These are phyloP conservation scores for Tribolium madens DNA, from an alignment of 1,140 invertebrate genomes.

Conservation along the genomic window DNA sequence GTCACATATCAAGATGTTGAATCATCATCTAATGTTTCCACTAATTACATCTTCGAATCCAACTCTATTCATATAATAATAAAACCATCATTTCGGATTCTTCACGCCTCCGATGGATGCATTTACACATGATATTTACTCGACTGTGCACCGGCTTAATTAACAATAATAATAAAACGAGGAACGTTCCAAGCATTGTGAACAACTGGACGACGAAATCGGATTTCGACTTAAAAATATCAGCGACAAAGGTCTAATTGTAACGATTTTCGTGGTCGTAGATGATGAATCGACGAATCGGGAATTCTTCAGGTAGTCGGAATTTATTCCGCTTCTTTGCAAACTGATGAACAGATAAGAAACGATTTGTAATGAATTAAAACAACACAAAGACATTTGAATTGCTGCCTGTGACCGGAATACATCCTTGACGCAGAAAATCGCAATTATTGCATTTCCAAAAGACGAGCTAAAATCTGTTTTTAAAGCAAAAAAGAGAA, in stretches of 20 bases:
- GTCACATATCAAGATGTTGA: slow-evolving; percentile 35
- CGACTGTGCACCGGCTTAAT: slow-evolving; percentile 7
- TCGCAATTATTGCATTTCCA: background rate
- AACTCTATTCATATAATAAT: background rate
- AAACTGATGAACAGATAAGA: slow-evolving; percentile 12
- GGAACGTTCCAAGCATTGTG: too few relatives aligned
- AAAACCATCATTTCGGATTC: slow-evolving; percentile 38
- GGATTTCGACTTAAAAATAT: background rate
- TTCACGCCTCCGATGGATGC: slow-evolving; percentile 30
- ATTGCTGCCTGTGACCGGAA: slow-evolving; percentile 10
- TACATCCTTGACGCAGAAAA: slow-evolving; percentile 8
- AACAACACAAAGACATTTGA: slow-evolving; percentile 13
- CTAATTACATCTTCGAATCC: slow-evolving; percentile 18
- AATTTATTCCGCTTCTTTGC: slow-evolving; percentile 9
- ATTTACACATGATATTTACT: slow-evolving; percentile 36
- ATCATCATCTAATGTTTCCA: slow-evolving; percentile 35
- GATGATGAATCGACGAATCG: background rate
- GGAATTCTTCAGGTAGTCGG: slow-evolving; percentile 27
- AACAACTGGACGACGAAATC: background rate
- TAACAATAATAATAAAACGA: background rate
- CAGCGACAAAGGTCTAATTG: background rate
- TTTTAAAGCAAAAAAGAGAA: background rate
- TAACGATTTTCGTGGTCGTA: background rate
- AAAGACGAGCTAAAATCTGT: too few relatives aligned
- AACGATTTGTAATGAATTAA: slow-evolving; percentile 30